These are phyloP conservation scores for Aporophyla nigra DNA, from an alignment of 2,888 invertebrate genomes.

Conservation along the genomic window DNA sequence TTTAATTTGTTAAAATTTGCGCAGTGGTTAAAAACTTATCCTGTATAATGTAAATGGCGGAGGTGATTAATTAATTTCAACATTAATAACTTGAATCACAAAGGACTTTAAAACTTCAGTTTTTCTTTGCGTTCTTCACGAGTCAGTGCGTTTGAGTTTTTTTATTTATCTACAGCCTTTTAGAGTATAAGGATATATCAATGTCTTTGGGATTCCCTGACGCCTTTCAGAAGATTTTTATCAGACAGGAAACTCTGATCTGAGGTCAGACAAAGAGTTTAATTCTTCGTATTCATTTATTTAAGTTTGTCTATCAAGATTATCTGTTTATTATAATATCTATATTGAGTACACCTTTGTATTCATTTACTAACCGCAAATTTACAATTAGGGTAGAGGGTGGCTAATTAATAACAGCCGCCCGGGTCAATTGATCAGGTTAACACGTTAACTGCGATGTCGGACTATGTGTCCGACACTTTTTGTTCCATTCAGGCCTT, in stretches of 20 bases:
- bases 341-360: too few species aligned
- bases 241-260: conserved; percentile 28
- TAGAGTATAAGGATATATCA: conserved; percentile 7
- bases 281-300: conserved; percentile 4
- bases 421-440: too few species aligned
- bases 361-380: too few species aligned
- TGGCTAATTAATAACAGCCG: too few species aligned
- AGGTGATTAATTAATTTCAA: background rate
- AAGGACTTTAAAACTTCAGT: background rate
- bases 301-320: background rate
- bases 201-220: conserved; percentile 23
- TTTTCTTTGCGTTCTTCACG: conserved; percentile 21
- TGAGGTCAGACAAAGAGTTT: conserved; percentile 10
- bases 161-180: background rate
- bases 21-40: too few species aligned
- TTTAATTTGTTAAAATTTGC: too few species aligned
- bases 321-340: too few species aligned
- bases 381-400: too few species aligned
- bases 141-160: conserved; percentile 11
- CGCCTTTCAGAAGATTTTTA: conserved; percentile 25
- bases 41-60: too few species aligned
- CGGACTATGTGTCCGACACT: too few species aligned
- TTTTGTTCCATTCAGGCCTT: too few species aligned
- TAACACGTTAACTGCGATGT: too few species aligned
- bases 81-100: background rate